Conservation (phyloP, 2,888 invertebrate species). For the Mesoligia furuncula region DNA sequence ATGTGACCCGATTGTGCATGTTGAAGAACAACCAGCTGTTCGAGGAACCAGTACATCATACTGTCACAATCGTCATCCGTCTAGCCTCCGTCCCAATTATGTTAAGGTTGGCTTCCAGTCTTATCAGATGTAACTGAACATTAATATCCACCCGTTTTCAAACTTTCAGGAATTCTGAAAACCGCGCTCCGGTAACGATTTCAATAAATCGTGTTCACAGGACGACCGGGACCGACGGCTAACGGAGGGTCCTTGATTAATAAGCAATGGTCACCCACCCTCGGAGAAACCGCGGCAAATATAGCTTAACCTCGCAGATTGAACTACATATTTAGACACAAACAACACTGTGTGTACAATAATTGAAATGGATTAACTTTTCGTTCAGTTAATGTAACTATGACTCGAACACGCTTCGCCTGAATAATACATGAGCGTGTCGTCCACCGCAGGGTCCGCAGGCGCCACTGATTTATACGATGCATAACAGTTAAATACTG, state of each 20-base stretch:
- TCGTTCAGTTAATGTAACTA: neutral
- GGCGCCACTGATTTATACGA: neutral
- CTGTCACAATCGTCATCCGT: constrained; percentile 2
- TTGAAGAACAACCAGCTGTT: too few relatives aligned
- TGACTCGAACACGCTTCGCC: neutral
- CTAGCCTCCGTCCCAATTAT: too few relatives aligned
- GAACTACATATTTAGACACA: neutral
- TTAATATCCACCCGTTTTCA: constrained; percentile 6
- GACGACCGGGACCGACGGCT: neutral
- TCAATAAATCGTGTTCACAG: constrained; percentile 1
- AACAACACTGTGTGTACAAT: neutral
- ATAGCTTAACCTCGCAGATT: neutral
- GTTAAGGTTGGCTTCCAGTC: neutral
- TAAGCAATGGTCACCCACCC: neutral
- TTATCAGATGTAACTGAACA: neutral
- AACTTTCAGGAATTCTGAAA: neutral
- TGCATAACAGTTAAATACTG: neutral
- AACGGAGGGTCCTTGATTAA: too few relatives aligned
- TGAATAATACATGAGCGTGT: constrained; percentile 13
- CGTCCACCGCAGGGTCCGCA: neutral
- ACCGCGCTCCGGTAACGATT: neutral
- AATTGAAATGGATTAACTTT: neutral
- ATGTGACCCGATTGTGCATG: neutral
- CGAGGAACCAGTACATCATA: neutral
- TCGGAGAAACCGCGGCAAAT: neutral